Conservation (phyloP, 2,797 vertebrate genomes). For the Knipowitschia caucasica region DNA sequence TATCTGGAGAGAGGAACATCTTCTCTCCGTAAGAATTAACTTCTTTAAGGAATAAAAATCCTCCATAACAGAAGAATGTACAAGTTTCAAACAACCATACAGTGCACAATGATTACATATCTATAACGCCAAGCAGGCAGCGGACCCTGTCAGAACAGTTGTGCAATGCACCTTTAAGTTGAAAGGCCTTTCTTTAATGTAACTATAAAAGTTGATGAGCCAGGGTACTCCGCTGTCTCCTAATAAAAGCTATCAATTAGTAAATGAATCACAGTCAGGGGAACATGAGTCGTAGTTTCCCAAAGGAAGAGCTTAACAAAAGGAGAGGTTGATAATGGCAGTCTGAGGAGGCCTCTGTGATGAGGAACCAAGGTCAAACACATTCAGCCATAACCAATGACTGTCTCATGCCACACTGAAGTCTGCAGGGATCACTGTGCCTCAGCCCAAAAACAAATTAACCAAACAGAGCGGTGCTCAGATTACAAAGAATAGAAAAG, state of each 20-base stretch:
- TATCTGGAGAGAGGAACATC: no score
- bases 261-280: neutral
- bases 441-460: neutral
- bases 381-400: slow-evolving; percentile 39
- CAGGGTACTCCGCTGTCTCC: neutral
- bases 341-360: slow-evolving; percentile 27
- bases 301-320: slow-evolving; percentile 3
- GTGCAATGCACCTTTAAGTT: no score
- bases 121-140: no score
- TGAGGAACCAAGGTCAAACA: slow-evolving; percentile 47
- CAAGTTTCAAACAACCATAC: no score
- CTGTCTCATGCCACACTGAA: slow-evolving; percentile 23
- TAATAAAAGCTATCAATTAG: neutral
- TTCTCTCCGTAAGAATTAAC: no score
- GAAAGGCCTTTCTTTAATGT: neutral
- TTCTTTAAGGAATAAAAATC: no score
- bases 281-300: neutral
- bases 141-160: no score
- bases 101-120: no score
- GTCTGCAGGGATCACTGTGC: neutral
- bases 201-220: neutral
- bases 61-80: no score
- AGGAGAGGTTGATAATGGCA: slow-evolving; percentile 13
- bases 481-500: neutral
- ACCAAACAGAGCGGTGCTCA: neutral